Conservation (phyloP, 2,888 invertebrate species). For the Carpatolechia fugitivella region DNA sequence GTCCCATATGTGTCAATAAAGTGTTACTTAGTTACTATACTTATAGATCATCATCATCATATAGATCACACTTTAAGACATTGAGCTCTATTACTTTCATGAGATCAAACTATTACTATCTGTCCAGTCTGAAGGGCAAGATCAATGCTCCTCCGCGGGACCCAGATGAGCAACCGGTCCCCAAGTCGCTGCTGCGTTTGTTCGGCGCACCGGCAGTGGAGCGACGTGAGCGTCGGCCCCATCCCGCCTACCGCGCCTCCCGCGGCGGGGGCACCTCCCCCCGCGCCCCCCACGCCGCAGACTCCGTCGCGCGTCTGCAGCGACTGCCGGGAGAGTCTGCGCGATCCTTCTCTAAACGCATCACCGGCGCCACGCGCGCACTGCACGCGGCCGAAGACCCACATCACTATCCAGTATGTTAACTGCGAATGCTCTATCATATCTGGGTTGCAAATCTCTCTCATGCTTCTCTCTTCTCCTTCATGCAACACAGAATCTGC, state of each 20-base stretch:
- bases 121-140: constrained; percentile 82
- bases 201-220: constrained; percentile 48
- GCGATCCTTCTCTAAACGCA: constrained; percentile 81
- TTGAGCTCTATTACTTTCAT: too few relatives aligned
- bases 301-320: constrained; percentile 69
- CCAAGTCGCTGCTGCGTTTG: constrained; percentile 83
- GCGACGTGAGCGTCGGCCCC: not conserved
- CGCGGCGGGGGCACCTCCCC: not conserved
- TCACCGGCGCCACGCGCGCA: constrained; percentile 81
- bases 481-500: too few relatives aligned
- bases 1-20: too few relatives aligned
- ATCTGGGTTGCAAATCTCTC: too few relatives aligned
- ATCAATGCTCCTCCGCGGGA: constrained; percentile 87
- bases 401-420: constrained; percentile 50
- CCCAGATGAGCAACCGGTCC: constrained; percentile 85
- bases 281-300: not conserved
- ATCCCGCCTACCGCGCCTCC: not conserved
- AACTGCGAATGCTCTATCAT: too few relatives aligned
- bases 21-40: too few relatives aligned
- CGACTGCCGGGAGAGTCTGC: constrained; percentile 82
- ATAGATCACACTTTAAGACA: too few relatives aligned
- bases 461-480: too few relatives aligned
- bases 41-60: too few relatives aligned
- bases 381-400: constrained; percentile 49
- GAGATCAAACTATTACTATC: too few relatives aligned